Evolutionary conservation across 1,140 invertebrate species (phyloP), one percentile per base, ranked within the genome.

Genomic region (Lasioglossum baleicum): DNA sequence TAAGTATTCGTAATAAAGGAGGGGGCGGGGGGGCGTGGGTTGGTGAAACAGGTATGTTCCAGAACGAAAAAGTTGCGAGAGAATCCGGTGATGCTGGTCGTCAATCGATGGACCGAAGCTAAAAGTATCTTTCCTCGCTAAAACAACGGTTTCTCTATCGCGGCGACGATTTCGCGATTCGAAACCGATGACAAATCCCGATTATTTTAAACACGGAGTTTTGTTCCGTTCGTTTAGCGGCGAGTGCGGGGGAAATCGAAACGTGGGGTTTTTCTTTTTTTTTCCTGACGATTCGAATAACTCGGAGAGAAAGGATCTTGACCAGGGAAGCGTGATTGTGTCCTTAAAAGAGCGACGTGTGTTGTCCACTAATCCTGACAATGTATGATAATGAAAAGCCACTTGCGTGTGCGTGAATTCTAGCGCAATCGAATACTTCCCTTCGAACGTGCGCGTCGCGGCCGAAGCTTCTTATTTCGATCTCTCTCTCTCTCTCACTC

Each of bases 311-410:
- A 68, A 76, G 22, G 35, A 67, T 48, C 44, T 26, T 8, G 11
- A 44, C 7, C 10, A 6, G 40, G 40, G 7, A 58, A 8, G 56
- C 17, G 15, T 20, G n/a, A 8, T 58, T n/a, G 20, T 58, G 17
- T 58, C 20, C 22, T 26, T 61, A 22, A 70, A 70, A 51, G 44
- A 13, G 10, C 20, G 7, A 75, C 20, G 13, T 48, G 44, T 35
- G 20, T 7, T 15, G 44, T 10, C 35, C 63, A 22, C 26, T 44
- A 70, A 2, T 60, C 56, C 13, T 51, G 77, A 83, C 60, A 83
- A 83, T 74, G 53, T 58, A 77, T 75, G 75, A 86, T 65, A 79
- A 85, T 85, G 81, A 86, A 77, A 83, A 86, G 83, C 81, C 84
- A 86, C 81, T 85, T 69, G 73, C 40, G 22, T 48, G 11, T 67